These are phyloP conservation scores for Zygogramma bicolorata DNA, from an alignment of 2,888 invertebrate species.

Conservation along the genomic window DNA sequence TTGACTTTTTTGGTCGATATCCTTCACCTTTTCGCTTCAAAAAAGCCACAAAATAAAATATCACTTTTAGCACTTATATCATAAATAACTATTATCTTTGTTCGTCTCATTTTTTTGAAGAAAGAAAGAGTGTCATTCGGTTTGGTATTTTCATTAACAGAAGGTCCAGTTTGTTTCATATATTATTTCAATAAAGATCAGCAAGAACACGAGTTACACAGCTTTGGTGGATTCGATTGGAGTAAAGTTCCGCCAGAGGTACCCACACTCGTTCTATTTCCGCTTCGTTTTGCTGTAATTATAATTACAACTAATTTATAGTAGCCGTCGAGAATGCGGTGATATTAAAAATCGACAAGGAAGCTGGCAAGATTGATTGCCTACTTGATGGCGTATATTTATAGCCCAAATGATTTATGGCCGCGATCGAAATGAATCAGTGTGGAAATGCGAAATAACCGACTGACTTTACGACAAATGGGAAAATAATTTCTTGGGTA, in stretches of 20 bases:
- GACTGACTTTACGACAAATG: neutral
- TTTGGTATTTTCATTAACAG: too few relatives aligned
- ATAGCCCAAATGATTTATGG: slow-evolving; percentile 3
- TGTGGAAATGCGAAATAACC: neutral
- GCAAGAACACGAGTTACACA: too few relatives aligned
- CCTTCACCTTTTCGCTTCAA: too few relatives aligned
- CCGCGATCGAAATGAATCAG: neutral
- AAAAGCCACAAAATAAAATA: too few relatives aligned
- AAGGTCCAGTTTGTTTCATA: too few relatives aligned
- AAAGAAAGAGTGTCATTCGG: too few relatives aligned
- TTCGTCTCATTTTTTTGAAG: too few relatives aligned
- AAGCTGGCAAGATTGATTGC: slow-evolving; percentile 9
- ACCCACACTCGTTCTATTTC: neutral
- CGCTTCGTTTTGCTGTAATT: neutral
- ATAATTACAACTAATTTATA: slow-evolving; percentile 6
- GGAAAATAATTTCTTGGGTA: neutral
- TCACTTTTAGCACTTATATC: too few relatives aligned
- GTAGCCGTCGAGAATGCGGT: slow-evolving; percentile 1
- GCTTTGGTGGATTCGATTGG: neutral
- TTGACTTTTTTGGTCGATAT: too few relatives aligned
- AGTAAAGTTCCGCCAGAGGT: neutral
- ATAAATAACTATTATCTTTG: too few relatives aligned
- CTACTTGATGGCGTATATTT: slow-evolving; percentile 5
- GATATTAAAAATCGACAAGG: slow-evolving; percentile 6
- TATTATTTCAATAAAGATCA: too few relatives aligned